Base-by-base conservation (phyloP, 2,888 invertebrate genomes). In the Rotaria macrura region DNA sequence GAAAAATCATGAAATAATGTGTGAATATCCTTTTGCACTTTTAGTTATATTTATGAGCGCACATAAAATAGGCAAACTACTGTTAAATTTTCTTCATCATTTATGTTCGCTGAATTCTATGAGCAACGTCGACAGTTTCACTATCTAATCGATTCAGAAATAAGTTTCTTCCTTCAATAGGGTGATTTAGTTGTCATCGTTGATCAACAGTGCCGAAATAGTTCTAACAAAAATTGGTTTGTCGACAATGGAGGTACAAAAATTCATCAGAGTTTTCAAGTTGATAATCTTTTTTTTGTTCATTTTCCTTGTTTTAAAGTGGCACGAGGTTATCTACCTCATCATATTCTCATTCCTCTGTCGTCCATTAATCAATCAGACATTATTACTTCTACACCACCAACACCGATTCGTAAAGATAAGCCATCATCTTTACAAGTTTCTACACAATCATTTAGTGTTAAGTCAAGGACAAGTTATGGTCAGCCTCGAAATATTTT, bases 241-340 rank as follows among this genome's bases (percentile, higher is more conserved):
- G 86, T 86, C 9, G 55, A 84, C 47, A 83, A 84, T 84, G 86
- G 86, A 47, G 29, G 84, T 84, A 38, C 3, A n/a, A n/a, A n/a
- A 23, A 79, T 12, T 23, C 7, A 6, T 20, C 0, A 65, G 5
- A 49, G 17, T n/a, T n/a, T n/a, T n/a, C n/a, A n/a, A n/a, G n/a
- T n/a, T n/a, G n/a, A n/a, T n/a, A n/a, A n/a, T n/a, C n/a, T n/a
- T n/a, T n/a, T n/a, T n/a, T n/a, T n/a, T n/a, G n/a, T n/a, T n/a
- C n/a, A n/a, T n/a, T n/a, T n/a, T n/a, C n/a, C n/a, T n/a, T n/a
- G n/a, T n/a, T n/a, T n/a, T n/a, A n/a, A n/a, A 79, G 79, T 79
- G 1, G n/a, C 43, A 12, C 43, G 38, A 43, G 79, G 43, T 43
- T 43, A 43, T 79, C 1, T 79, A 43, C 79, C 79, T 25, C 40